Evolutionary conservation across 2,797 vertebrate genomes (phyloP), one percentile per base, ranked within the genome.

Genomic region (Sylvia borin): DNA sequence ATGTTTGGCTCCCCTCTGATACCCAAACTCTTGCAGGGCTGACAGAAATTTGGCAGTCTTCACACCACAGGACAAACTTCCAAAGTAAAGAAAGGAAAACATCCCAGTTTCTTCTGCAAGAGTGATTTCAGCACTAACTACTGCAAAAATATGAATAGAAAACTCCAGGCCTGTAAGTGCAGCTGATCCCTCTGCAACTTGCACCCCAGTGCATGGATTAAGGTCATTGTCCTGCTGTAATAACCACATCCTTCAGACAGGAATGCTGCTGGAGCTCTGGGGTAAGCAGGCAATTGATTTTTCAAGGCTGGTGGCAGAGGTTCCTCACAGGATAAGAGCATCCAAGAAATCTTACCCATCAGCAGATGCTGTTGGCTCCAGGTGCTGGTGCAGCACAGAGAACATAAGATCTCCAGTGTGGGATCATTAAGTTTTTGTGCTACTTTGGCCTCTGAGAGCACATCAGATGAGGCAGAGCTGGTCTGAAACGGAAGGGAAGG

Each of bases 341-440:
- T 22, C 20, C 2, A 8, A 40, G 51, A 38, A n/a, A 38, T 61
- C 83, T 45, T 31, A 67, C 17, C 17, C 8, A 40, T 22, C 71
- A 64, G 36, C 3, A 16, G 29, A 31, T 4, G 13, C 29, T 7
- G 1, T 1, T 27, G 3, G 2, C n/a, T 50, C 53, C 43, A 15
- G 31, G 38, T 9, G 26, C 32, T 47, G 71, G 24, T 40, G 40
- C 10, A 11, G 58, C 19, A 18, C 27, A 14, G 13, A 15, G 50
- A 50, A 92, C 31, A 53, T 43, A 81, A 54, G 20, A 40, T 24
- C 45, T 25, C 47, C 38, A 26, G 1, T 3, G 5, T 14, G 36
- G 38, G 8, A 21, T 15, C 70, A 72, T 65, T 47, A 19, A 40
- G 5, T 22, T 77, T 62, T 67, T 32, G 50, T 34, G 57, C 45